Percentiles rank a stretch among this genome's conserved stretches.
Conservation (phyloP, 2,888 invertebrate species). For the Syrphus vitripennis region DNA sequence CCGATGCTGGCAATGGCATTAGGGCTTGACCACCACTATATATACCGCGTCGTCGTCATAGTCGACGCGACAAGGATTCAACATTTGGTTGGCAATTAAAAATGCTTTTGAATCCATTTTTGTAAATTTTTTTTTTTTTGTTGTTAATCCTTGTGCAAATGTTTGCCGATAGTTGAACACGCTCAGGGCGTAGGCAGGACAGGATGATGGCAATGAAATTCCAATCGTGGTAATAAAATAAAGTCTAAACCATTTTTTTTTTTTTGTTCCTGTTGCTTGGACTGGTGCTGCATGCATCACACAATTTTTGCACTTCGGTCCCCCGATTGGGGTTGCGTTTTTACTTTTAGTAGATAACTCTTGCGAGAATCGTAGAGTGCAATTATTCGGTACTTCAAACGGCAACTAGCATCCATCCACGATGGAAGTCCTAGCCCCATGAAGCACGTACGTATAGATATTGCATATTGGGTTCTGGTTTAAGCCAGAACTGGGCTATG, state of each 20-base stretch:
- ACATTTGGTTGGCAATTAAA: conserved; percentile 67
- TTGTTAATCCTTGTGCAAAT: not conserved
- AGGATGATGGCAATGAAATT: conserved; percentile 54
- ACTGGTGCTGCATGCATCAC: conserved; percentile 9
- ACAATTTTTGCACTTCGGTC: conserved; percentile 1
- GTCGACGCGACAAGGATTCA: conserved; percentile 52
- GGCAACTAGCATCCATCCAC: conserved; percentile 27
- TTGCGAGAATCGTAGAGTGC: conserved; percentile 16
- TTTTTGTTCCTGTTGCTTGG: not conserved
- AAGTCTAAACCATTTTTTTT: conserved; percentile 3
- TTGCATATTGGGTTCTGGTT: not conserved
- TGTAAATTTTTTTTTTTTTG: not conserved
- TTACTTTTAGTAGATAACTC: conserved; percentile 9
- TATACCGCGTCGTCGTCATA: conserved; percentile 30
- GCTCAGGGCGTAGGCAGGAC: conserved; percentile 35
- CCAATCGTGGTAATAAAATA: conserved; percentile 62
- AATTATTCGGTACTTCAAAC: conserved; percentile 55
- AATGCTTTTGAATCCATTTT: conserved; percentile 37
- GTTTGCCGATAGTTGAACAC: conserved; percentile 27
- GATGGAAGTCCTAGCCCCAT: not conserved
- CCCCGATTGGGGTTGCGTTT: conserved; percentile 17
- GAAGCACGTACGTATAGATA: not conserved
- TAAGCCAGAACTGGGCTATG: not conserved
- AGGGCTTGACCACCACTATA: conserved; percentile 25
- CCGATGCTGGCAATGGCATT: conserved; percentile 6